Conservation (phyloP, 2,888 invertebrate species). For the Sylvicola cinctus region DNA sequence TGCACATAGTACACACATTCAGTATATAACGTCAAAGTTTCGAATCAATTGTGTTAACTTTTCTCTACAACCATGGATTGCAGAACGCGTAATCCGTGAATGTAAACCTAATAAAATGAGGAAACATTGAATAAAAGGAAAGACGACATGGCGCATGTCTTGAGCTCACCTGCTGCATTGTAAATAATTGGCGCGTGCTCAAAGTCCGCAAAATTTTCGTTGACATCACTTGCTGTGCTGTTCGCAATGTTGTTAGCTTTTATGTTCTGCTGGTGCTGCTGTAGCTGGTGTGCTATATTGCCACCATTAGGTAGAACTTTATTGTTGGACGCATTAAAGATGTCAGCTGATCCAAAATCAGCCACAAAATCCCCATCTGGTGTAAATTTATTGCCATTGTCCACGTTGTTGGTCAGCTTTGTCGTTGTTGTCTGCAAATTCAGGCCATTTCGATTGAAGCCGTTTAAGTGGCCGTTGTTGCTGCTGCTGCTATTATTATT, state of each 20-base stretch:
- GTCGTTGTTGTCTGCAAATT: no score
- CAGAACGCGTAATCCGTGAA: no score
- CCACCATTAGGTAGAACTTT: slow-evolving; percentile 15
- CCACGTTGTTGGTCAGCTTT: neutral
- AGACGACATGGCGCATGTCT: no score
- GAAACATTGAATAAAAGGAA: no score
- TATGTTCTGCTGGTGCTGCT: slow-evolving; percentile 6
- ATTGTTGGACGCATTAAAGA: slow-evolving; percentile 38
- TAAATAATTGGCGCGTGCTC: slow-evolving; percentile 52
- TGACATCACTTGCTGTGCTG: slow-evolving; percentile 15
- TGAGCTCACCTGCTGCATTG: slow-evolving; percentile 30
- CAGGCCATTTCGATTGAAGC: neutral
- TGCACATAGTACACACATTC: no score
- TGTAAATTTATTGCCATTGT: slow-evolving; percentile 17
- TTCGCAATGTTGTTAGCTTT: neutral
- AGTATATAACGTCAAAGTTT: no score
- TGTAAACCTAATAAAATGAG: no score
- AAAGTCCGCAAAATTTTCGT: slow-evolving; percentile 45
- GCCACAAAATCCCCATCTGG: slow-evolving; percentile 37
- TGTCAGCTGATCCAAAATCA: slow-evolving; percentile 49
- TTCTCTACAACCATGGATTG: no score
- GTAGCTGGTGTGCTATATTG: slow-evolving; percentile 17
- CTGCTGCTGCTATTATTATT: neutral
- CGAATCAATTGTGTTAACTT: no score
- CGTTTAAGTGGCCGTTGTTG: slow-evolving; percentile 1